Base-by-base conservation (phyloP, 2,888 invertebrate genomes). In the Parnassius mnemosyne region DNA sequence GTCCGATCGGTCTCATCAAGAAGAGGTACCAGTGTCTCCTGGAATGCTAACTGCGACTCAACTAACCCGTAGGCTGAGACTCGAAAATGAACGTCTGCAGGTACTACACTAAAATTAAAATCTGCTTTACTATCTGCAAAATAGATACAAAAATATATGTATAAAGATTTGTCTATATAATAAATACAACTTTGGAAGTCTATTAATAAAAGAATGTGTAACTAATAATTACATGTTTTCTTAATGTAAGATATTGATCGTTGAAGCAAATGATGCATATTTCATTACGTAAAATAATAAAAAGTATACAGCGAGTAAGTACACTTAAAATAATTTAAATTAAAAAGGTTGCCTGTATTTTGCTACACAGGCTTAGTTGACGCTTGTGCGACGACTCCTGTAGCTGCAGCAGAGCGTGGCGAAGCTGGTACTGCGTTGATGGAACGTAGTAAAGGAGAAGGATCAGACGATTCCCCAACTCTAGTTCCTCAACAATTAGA, bases 81-180 rank as follows among this genome's bases (percentile, higher is more conserved):
- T 94, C 70, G 96, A 96, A 78, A 97, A 97, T 82, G 97, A 96
- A 80, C 93, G 95, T 64, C 91, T 96, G 65, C 90, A 85, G 89
- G 91, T 88, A 79, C 52, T 53, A 12, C n/a, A 46, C 3, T 46
- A 43, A 43, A 7, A 43, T 10, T 10, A 43, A 10, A 43, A 43
- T 43, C 10, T 25, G 3, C 25, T 3, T 7, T 25, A 7, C 25
- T 25, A 25, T 25, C 3, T 25, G 3, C 2, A 2, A n/a, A n/a
- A n/a, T n/a, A n/a, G n/a, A n/a, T n/a, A n/a, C n/a, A 25, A 25
- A 3, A 1, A 25, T 3, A 25, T 25, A 25, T 25, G 25, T n/a
- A n/a, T n/a, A n/a, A n/a, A n/a, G n/a, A n/a, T n/a, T n/a, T n/a
- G n/a, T n/a, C n/a, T n/a, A n/a, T n/a, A n/a, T n/a, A n/a, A n/a